These are phyloP conservation scores for Phrynocephalus forsythii DNA, from an alignment of 2,797 vertebrate genomes.

Conservation along the genomic window DNA sequence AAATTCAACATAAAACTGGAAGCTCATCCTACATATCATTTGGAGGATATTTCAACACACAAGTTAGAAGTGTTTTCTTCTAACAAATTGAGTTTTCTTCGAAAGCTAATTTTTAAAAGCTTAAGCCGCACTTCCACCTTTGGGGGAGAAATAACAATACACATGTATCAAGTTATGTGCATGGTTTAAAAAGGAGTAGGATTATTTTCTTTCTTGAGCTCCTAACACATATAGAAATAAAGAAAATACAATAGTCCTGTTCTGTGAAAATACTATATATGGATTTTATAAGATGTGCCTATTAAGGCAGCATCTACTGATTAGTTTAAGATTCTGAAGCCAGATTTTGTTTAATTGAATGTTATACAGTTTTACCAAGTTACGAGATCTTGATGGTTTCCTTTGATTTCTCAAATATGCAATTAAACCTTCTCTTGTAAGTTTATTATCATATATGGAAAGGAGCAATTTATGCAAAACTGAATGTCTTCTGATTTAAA, in stretches of 20 bases:
- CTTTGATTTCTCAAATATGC: slow-evolving; percentile 40
- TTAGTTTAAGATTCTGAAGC: slow-evolving; percentile 34
- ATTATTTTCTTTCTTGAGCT: slow-evolving; percentile 38
- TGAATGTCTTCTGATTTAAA: slow-evolving; percentile 68
- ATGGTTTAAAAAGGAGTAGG: neutral
- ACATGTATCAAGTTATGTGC: too few species aligned
- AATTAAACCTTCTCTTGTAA: slow-evolving; percentile 46
- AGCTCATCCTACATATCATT: too few species aligned
- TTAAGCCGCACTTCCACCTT: neutral
- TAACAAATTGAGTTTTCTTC: neutral
- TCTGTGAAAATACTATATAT: slow-evolving; percentile 34
- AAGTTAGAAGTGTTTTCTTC: neutral
- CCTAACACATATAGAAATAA: slow-evolving; percentile 32
- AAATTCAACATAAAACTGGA: too few species aligned
- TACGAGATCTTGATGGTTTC: slow-evolving; percentile 23
- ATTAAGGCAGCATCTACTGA: neutral
- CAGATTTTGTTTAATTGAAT: slow-evolving; percentile 26
- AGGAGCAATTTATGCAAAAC: slow-evolving; percentile 62
- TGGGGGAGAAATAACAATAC: neutral
- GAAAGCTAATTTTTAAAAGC: neutral
- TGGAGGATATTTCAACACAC: neutral
- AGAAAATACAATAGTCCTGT: slow-evolving; percentile 9
- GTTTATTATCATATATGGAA: slow-evolving; percentile 63
- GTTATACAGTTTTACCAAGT: slow-evolving; percentile 40
- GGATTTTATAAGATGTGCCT: slow-evolving; percentile 15